A percentile compares a stretch with the other conserved stretches of the same genome.
Evolutionary conservation across 1,140 invertebrate species (phyloP).

Genomic region (Leptinotarsa lineolata): DNA sequence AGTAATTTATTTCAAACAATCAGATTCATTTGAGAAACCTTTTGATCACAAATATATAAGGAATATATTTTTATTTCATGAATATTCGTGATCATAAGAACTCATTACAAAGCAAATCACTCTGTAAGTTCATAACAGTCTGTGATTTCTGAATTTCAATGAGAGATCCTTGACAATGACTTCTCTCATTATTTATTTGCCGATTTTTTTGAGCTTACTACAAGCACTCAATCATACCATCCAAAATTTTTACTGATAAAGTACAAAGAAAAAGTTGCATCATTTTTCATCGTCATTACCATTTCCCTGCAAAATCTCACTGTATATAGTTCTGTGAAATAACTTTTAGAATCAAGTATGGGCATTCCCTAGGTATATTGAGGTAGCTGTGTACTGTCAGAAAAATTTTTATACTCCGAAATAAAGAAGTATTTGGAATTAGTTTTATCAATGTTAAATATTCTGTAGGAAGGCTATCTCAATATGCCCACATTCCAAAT

Average conservation of each 20-base stretch:
- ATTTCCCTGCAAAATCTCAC: not conserved
- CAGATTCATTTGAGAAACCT: slow-evolving; percentile 14
- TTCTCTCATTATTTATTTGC: slow-evolving; percentile 19
- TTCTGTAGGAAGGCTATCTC: not conserved
- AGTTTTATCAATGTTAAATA: no score
- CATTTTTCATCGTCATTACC: slow-evolving; percentile 5
- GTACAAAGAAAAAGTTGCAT: slow-evolving; percentile 23
- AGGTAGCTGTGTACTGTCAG: not conserved
- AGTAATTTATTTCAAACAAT: slow-evolving; percentile 30
- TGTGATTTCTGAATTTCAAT: slow-evolving; percentile 21
- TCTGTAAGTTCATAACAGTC: slow-evolving; percentile 19
- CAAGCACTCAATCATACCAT: slow-evolving; percentile 18
- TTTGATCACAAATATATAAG: slow-evolving; percentile 5
- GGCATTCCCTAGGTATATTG: slow-evolving; percentile 17
- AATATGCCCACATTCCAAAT: slow-evolving; percentile 1
- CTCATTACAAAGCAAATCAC: not conserved
- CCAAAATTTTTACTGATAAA: slow-evolving; percentile 27
- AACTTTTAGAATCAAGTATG: slow-evolving; percentile 4
- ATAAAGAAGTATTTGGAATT: no score
- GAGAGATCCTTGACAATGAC: slow-evolving; percentile 8
- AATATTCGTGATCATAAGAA: slow-evolving; percentile 7
- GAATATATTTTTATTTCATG: not conserved
- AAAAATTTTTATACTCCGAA: no score
- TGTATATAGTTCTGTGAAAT: slow-evolving; percentile 6
- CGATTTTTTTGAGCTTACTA: slow-evolving; percentile 19